These are phyloP conservation scores for Florisuga fusca DNA, from an alignment of 2,797 vertebrate species.

Conservation along the genomic window DNA sequence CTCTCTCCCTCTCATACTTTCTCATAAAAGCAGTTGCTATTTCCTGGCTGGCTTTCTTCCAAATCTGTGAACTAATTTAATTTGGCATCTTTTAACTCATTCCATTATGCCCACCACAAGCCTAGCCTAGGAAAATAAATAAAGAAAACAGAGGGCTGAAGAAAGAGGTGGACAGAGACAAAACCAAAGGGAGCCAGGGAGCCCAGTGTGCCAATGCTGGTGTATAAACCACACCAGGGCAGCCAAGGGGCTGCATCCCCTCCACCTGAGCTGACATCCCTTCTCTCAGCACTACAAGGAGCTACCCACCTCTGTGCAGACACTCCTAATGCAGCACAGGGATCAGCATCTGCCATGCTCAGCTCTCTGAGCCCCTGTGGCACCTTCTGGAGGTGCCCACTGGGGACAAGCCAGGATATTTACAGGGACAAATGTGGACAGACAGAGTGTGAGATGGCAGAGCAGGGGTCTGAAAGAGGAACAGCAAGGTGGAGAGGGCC, in stretches of 20 bases:
- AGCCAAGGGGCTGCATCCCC: not conserved
- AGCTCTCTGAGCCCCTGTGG: too few species aligned
- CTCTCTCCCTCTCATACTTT: not conserved
- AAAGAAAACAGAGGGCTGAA: not conserved
- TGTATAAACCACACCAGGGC: not conserved
- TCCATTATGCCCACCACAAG: not conserved
- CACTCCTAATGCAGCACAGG: too few species aligned
- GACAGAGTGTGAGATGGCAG: not conserved
- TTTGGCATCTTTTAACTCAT: conserved; percentile 31
- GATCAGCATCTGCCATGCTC: too few species aligned
- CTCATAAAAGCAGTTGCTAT: not conserved
- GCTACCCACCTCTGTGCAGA: too few species aligned
- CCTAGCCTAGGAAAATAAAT: accelerated
- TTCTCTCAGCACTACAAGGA: too few species aligned
- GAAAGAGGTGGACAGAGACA: not conserved
- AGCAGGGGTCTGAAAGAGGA: not conserved
- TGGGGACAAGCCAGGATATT: too few species aligned
- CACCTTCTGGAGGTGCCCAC: too few species aligned
- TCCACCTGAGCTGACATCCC: too few species aligned
- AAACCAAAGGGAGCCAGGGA: not conserved
- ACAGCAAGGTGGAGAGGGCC: not conserved
- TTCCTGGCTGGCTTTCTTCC: conserved; percentile 42
- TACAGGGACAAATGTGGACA: too few species aligned
- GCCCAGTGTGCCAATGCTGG: not conserved
- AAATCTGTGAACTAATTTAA: conserved; percentile 44